A percentile compares a stretch with the other conserved stretches of the same genome.
phyloP scores from a whole-genome alignment of 30 jellyfish, hydroid and myxozoan species.

The Sanderia malayensis region DNA sequence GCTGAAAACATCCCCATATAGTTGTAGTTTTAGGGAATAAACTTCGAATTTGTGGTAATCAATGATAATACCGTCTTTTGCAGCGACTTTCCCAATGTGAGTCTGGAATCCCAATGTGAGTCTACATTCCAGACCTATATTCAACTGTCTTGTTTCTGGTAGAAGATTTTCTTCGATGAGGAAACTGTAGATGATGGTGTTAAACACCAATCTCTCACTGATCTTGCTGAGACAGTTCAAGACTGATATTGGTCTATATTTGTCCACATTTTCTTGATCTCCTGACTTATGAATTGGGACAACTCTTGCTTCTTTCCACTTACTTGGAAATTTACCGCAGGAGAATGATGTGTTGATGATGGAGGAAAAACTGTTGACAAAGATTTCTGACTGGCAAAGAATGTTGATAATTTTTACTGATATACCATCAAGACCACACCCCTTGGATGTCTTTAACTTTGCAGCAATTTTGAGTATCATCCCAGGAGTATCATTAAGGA shows the following conservation, averaged over 20 bases:
- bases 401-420: slow-evolving; percentile 17
- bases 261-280: slow-evolving; percentile 13
- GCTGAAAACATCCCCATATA: too few species aligned
- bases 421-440: slow-evolving; percentile 29
- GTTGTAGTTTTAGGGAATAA: too few species aligned
- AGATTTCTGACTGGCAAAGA: slow-evolving; percentile 6
- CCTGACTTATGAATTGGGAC: slow-evolving; percentile 8
- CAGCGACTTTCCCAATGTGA: too few species aligned
- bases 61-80: too few species aligned
- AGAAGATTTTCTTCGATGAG: slow-evolving; percentile 4
- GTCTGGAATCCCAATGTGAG: too few species aligned
- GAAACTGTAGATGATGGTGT: not conserved
- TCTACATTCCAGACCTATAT: too few species aligned
- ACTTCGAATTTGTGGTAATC: too few species aligned
- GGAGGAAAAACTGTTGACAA: slow-evolving; percentile 19
- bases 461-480: slow-evolving; percentile 20
- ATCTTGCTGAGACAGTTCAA: slow-evolving; percentile 14
- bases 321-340: not conserved
- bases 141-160: too few species aligned
- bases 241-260: slow-evolving; percentile 18
- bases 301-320: not conserved
- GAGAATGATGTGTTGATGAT: not conserved
- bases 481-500: slow-evolving; percentile 12
- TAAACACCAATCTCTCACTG: slow-evolving; percentile 1
- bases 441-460: slow-evolving; percentile 26